These are phyloP conservation scores for Pangasius mekongensis DNA, from an alignment of 2,797 vertebrate species.

Conservation along the genomic window DNA sequence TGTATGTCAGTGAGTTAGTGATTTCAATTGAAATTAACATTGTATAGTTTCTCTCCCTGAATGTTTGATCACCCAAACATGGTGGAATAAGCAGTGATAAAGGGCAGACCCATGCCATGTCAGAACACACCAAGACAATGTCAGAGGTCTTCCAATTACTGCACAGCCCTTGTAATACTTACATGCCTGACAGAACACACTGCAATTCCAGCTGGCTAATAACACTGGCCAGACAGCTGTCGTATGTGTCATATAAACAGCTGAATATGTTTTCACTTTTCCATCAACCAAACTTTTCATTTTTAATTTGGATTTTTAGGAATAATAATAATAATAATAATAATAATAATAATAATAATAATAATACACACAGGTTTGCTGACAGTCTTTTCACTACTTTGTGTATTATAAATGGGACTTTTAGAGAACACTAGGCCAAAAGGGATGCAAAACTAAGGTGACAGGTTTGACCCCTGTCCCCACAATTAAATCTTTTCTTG, in stretches of 20 bases:
- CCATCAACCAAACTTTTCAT: not conserved
- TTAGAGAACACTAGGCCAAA: slow-evolving; percentile 18
- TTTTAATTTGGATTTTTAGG: not conserved
- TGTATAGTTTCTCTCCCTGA: not conserved
- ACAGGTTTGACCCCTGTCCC: slow-evolving; percentile 31
- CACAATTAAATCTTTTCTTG: not conserved
- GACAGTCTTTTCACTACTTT: not conserved
- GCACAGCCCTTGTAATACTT: slow-evolving; percentile 38
- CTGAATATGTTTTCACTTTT: slow-evolving; percentile 27
- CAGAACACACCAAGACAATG: slow-evolving; percentile 35
- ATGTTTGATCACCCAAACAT: slow-evolving; percentile 15
- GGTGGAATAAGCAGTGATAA: slow-evolving; percentile 20
- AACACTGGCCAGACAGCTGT: slow-evolving; percentile 27
- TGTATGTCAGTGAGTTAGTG: slow-evolving; percentile 1
- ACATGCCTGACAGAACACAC: slow-evolving; percentile 45
- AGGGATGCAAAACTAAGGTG: slow-evolving; percentile 12
- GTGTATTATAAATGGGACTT: not conserved
- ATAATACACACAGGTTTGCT: not conserved
- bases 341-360: too few species aligned
- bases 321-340: not conserved
- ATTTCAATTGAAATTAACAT: not conserved
- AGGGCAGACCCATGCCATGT: slow-evolving; percentile 31
- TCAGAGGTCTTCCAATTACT: slow-evolving; percentile 40
- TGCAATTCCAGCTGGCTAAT: slow-evolving; percentile 30
- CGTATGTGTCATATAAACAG: slow-evolving; percentile 24